Evolutionary conservation across 2,888 invertebrate genomes (phyloP), one percentile per base, ranked within the genome.

Genomic region (Melieria omissa): DNA sequence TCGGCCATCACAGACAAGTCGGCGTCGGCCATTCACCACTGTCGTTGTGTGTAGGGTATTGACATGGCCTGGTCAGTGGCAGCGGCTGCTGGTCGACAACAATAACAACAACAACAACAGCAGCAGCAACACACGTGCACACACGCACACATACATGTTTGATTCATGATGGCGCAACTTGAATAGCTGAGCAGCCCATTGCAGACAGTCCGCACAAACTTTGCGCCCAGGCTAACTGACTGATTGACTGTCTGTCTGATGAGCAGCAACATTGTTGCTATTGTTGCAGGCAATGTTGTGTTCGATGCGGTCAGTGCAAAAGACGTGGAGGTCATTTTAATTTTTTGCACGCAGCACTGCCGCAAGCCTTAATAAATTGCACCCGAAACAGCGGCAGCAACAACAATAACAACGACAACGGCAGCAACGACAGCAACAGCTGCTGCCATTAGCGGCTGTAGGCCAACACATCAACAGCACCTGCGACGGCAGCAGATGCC

Each of bases 121-220:
- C 10, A 9, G 14, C 14, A 54, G 14, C 54, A 54, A 8, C 16
- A 5, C 29, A 16, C 55, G n/a, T 14, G n/a, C 16, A n/a, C 29
- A 29, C 10, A 55, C 12, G 14, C 55, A n/a, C n/a, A n/a, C n/a
- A n/a, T n/a, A n/a, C n/a, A n/a, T n/a, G 29, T 10, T 29, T 47
- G 47, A 65, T 65, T 57, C 57, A n/a, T n/a, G 14, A 12, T 42
- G 29, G 6, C 47, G 10, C 63, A 63, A 65, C 12, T 41, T 65
- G 54, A 41, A 42, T 46, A 57, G 46, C 46, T 55, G 45, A 46
- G 29, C 29, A 29, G 29, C 29, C 29, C 29, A 29, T 2, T 29
- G 29, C 29, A 29, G 29, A 29, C 3, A 3, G 29, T 2, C 29
- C 29, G 29, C 29, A 29, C 29, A 29, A 29, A 29, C 29, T 29